Evolutionary conservation across 2,113 vertebrate species (phyloP).

Genomic region (Antigone vipio): DNA sequence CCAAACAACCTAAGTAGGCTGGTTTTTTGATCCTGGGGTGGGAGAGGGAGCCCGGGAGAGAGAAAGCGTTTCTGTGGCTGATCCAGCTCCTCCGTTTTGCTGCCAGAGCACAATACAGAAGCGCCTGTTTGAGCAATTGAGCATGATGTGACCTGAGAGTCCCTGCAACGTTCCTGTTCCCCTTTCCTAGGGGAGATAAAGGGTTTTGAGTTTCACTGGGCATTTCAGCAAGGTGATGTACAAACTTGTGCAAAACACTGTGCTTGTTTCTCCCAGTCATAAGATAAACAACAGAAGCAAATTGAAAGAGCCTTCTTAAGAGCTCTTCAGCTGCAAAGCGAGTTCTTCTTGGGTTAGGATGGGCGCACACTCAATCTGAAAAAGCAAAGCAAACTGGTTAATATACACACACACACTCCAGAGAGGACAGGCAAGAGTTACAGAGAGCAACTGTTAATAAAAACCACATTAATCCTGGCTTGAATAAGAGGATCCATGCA

Average conservation of each 20-base stretch:
- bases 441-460: slow-evolving; percentile 71
- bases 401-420: slow-evolving; percentile 76
- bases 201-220: not conserved
- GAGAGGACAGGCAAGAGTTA: slow-evolving; percentile 73
- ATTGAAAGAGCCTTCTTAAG: slow-evolving; percentile 76
- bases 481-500: slow-evolving; percentile 44
- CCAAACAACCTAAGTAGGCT: not conserved
- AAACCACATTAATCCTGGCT: slow-evolving; percentile 51
- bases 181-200: not conserved
- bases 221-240: slow-evolving; percentile 67
- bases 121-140: slow-evolving; percentile 75
- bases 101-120: slow-evolving; percentile 61
- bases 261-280: slow-evolving; percentile 62
- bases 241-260: slow-evolving; percentile 69
- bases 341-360: slow-evolving; percentile 82
- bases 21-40: not conserved
- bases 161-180: slow-evolving; percentile 48
- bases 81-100: slow-evolving; percentile 41
- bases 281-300: slow-evolving; percentile 73
- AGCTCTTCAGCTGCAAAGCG: slow-evolving; percentile 79
- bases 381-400: slow-evolving; percentile 99
- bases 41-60: slow-evolving; percentile 27
- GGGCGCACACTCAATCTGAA: slow-evolving; percentile 90
- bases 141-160: slow-evolving; percentile 81
- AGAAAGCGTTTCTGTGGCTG: slow-evolving; percentile 53